Conservation (phyloP, 2,113 vertebrate species). For the Chaetops frenatus region DNA sequence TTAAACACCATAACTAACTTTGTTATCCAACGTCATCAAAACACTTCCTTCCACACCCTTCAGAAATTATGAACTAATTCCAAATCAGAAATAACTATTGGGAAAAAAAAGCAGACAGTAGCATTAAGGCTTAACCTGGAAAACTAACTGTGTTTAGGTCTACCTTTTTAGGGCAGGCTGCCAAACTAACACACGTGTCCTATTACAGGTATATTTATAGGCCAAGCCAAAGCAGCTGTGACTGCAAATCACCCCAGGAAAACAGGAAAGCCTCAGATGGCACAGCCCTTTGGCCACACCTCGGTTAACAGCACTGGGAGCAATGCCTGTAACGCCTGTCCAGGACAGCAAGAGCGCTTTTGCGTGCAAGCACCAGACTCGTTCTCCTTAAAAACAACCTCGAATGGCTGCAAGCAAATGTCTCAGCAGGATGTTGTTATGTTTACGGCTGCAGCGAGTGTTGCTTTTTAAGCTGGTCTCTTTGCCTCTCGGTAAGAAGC, state of each 20-base stretch:
- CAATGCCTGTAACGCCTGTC: background rate
- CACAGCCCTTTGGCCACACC: background rate
- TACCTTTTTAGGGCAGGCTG: background rate
- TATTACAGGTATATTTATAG: background rate
- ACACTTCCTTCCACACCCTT: background rate
- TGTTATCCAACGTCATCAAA: background rate
- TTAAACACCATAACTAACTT: background rate
- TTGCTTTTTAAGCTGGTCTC: background rate
- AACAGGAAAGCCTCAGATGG: background rate
- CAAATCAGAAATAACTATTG: background rate
- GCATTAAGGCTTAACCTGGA: background rate
- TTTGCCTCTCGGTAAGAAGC: background rate
- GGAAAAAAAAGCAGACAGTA: background rate
- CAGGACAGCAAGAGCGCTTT: background rate
- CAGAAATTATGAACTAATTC: background rate
- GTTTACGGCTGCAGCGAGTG: accelerated
- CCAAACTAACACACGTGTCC: background rate
- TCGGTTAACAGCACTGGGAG: background rate
- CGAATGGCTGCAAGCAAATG: background rate
- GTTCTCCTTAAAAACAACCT: background rate
- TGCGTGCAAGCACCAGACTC: background rate
- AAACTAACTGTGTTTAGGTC: background rate
- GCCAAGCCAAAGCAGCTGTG: background rate
- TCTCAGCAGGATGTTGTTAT: background rate
- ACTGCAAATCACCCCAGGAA: background rate